Evolutionary conservation across 2,888 invertebrate species (phyloP).

Genomic region (Exephanes ischioxanthus): DNA sequence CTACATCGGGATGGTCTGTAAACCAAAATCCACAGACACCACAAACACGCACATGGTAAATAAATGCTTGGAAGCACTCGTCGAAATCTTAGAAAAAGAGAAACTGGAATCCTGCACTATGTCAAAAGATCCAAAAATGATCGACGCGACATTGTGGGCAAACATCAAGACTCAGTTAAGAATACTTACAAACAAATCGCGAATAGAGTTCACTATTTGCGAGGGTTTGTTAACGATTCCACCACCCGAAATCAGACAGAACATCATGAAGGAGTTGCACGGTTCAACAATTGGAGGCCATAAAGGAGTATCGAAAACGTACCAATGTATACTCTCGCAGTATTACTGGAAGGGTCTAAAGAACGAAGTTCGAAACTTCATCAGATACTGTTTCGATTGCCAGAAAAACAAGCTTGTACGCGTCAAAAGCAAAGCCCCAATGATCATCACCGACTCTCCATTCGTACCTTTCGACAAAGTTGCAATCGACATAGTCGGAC

Average conservation of each 20-base stretch:
- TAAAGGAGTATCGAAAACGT: conserved; percentile 28
- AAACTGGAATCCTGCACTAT: conserved; percentile 33
- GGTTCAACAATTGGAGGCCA: conserved; percentile 50
- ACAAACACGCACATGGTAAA: background rate
- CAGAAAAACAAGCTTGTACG: conserved; percentile 50
- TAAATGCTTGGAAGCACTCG: background rate
- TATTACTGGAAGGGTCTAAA: conserved; percentile 52
- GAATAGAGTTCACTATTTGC: conserved; percentile 24
- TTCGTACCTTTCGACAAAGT: too few species aligned
- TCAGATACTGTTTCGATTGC: conserved; percentile 37
- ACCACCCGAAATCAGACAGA: conserved; percentile 15
- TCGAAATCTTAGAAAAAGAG: background rate
- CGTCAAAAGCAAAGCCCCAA: conserved; percentile 38
- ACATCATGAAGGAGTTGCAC: conserved; percentile 52
- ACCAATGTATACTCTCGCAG: background rate
- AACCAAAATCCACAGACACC: background rate
- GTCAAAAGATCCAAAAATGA: conserved; percentile 18
- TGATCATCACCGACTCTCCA: conserved; percentile 53
- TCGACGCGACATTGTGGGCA: background rate
- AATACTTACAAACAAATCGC: background rate
- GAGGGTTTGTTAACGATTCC: conserved; percentile 22
- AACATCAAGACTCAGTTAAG: background rate
- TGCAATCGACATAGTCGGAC: conserved; percentile 63
- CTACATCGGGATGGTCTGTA: conserved; percentile 18
- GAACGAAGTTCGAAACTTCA: conserved; percentile 15